Base-by-base conservation (phyloP, 2,888 invertebrate species). In the Antheraea yamamai region DNA sequence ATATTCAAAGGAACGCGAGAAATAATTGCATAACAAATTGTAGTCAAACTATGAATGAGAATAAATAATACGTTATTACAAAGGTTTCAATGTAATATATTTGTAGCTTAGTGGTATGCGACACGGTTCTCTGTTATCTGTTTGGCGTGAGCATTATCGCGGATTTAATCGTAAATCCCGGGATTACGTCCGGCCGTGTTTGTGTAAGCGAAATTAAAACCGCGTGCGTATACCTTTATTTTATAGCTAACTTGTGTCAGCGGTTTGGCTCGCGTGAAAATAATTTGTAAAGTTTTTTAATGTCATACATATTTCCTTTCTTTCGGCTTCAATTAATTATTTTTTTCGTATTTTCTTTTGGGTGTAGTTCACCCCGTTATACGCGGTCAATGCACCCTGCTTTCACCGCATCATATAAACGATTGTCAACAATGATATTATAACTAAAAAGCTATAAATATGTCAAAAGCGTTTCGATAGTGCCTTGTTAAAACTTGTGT, bases 111-210 rank as follows among this genome's bases (percentile, higher is more conserved):
- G 68, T 55, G 26, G 26, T 39, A 26, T 73, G 70, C 75, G 74
- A 74, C 78, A 78, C 76, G 75, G 72, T 73, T 66, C 68, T 58
- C 23, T 72, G 74, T 75, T 68, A 75, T 71, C 55, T 66, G 64
- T 61, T 61, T n/a, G 23, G 61, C 72, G 64, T 72, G 71, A 71
- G 39, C 75, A 74, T 78, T 78, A 78, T 78, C 77, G 72, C 74
- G 72, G 75, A 73, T 75, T 76, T 71, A 55, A 58, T 76, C 78
- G 76, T 77, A 78, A 78, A 78, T 76, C 77, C 74, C 72, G 73
- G 74, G 78, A 77, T 77, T 75, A 76, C 73, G 76, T 73, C 70
- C 73, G 23, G 76, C 72, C 68, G 76, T 66, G 26, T 77, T 77
- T 76, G 75, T 75, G 71, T 74, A 74, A 73, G 73, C 73, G 55